Conservation (phyloP, 2,797 vertebrate genomes). For the Echiichthys vipera region DNA sequence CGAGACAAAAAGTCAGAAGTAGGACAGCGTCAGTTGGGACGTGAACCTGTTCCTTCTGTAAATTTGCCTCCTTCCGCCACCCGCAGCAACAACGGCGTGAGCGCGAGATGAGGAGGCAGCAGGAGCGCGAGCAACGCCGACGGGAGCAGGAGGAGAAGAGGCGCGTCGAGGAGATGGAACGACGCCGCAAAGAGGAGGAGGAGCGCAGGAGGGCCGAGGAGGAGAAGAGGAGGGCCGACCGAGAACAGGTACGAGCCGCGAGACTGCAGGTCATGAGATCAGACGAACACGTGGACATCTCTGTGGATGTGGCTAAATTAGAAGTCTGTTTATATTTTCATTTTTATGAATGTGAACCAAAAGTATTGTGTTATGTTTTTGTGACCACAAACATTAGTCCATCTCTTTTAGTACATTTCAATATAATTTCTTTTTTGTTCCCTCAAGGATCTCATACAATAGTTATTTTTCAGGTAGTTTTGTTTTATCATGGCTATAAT, state of each 20-base stretch:
- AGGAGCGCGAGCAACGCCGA: constrained; percentile 95
- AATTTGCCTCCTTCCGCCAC: not conserved
- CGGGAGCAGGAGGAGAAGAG: constrained; percentile 97
- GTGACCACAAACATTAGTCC: no score
- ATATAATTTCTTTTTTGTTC: not conserved
- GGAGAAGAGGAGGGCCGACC: constrained; percentile 94
- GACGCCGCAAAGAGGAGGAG: constrained; percentile 95
- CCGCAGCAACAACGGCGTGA: constrained; percentile 95
- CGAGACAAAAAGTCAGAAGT: constrained; percentile 1
- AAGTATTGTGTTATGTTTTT: not conserved
- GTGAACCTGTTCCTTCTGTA: not conserved
- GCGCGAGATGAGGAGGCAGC: constrained; percentile 94
- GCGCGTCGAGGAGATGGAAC: constrained; percentile 93
- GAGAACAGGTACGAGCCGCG: constrained; percentile 91
- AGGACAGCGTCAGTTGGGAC: constrained; percentile 12
- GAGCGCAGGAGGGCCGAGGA: constrained; percentile 95
- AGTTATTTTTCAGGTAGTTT: not conserved
- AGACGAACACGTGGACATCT: no score
- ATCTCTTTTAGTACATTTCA: no score
- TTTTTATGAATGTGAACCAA: not conserved
- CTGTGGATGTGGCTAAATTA: no score
- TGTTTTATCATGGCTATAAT: no score
- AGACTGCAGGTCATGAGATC: no score
- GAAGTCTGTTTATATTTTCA: not conserved
- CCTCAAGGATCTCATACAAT: no score